Evolutionary conservation across 1,140 invertebrate species (phyloP), one percentile per base, ranked within the genome.

Genomic region (Adoxophyes honmai): DNA sequence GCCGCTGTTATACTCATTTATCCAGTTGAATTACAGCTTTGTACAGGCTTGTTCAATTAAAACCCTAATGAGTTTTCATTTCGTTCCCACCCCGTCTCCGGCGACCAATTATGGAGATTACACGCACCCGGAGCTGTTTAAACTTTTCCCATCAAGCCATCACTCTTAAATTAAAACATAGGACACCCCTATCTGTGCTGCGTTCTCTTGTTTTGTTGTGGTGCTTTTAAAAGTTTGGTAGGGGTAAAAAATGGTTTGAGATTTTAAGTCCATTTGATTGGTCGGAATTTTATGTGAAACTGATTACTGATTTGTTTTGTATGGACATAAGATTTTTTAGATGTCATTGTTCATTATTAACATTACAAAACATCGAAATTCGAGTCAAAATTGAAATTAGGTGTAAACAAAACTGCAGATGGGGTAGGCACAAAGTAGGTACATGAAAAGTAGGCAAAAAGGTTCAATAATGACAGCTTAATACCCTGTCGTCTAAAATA

Each of bases 81-180:
- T 62, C 55, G 58, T 42, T 55, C 61, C 62, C 59, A 55, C 59
- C 63, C 36, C 44, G 44, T 37, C 63, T 37, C 69, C 35, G 9
- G 66, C 55, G 72, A 60, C 62, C 66, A 77, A 80, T 80, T 70
- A 76, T 57, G 11, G 48, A 37, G 39, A 67, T 73, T 69, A 73
- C 54, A 70, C 59, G 57, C 59, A 59, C 62, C 28, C 10, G 55
- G 11, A 64, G 36, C 63, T 59, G 75, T 71, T 68, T 67, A 52
- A 80, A 78, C 70, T 78, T 79, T 79, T 81, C 81, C 69, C 79
- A 85, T 79, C 66, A 80, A 71, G 62, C 62, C 62, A 68, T 63
- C 62, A 28, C 15, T 11, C 13, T 10, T 18, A 60, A 76, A 81
- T 74, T 77, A 76, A 77, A 81, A 78, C 66, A 75, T 63, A 73